Base-by-base conservation (phyloP, 2,113 vertebrate species). In the Seriola aureovittata region DNA sequence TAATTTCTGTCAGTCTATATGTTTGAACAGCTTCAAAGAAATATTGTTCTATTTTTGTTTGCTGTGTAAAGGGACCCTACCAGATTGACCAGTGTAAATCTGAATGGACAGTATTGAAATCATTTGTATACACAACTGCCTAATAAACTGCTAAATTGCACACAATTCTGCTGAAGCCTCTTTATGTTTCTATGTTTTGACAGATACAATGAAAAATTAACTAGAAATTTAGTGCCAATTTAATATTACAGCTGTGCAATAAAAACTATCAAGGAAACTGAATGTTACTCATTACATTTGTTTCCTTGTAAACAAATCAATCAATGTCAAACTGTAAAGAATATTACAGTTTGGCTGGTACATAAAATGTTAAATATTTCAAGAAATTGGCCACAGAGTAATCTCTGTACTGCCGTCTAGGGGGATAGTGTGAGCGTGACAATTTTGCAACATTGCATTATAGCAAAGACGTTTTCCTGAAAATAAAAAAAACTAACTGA, bases 111-210 rank as follows among this genome's bases (percentile, higher is more conserved):
- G 89, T 95, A 90, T 94, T 93, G 88, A 93, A 90, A 91, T 93
- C 85, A 91, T 95, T 96, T 95, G 93, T 96, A 93, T 90, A 94
- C 93, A 95, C 88, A 93, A 92, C 90, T 95, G 93, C 93, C 91
- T 96, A 96, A 96, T 96, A 96, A 96, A 96, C 88, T 91, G 92
- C 93, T 94, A 90, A 93, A 95, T 90, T 90, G 87, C 91, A 93
- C 85, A 85, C 40, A 74, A 29, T 57, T 87, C 10, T 78, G 63
- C 25, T 42, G 7, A 55, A 5, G 16, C 19, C 8, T 82, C 6
- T 86, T 23, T 32, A 8, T 68, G 58, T 59, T 29, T 67, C 29
- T 14, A 17, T 40, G 6, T 34, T 79, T 66, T 63, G 4, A 14
- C 16, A 11, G 6, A 8, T 44, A 23, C 54, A 8, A 16, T 0